Evolutionary conservation across 2,113 vertebrate species (phyloP), one percentile per base, ranked within the genome.

Genomic region (Artemisiospiza belli): DNA sequence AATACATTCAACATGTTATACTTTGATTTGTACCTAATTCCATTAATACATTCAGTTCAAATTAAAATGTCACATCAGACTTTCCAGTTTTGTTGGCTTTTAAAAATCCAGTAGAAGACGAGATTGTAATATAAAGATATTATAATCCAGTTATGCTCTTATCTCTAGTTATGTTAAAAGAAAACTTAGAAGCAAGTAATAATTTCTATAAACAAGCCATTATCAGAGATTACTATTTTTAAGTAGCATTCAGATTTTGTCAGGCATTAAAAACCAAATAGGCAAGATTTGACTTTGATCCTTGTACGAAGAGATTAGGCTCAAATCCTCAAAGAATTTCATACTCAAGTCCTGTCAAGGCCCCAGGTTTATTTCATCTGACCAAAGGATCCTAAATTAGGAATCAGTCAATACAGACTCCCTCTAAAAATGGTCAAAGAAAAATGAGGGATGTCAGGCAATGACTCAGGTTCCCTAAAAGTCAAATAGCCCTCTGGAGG

Each of bases 21-120:
- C 77, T 87, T 87, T 91, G 46, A 95, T 93, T 96, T 95, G 61
- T 94, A 96, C 70, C 73, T 97, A 94, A 76, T 87, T 92, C 44
- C 0, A 5, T 95, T 97, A 95, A 91, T 64, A 76, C 17, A 55
- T 49, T 28, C 41, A 95, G 39, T 79, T 92, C 64, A 86, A 87
- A 94, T 92, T 77, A 93, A 90, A 87, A 64, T 43, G 35, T 79
- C 91, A 51, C 37, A 84, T 91, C 35, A 67, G 19, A 78, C 14
- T 87, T 46, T 92, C 69, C 90, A 80, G 81, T 77, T 78, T 84
- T 91, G 31, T 81, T 91, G 31, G 46, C 44, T 63, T 83, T 79
- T 37, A 49, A 92, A 69, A 83, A 55, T 46, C 23, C 35, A 74
- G 30, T 83, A 54, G 67, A 89, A 95, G 25, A 59, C 39, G 87